These are phyloP conservation scores for Epizoanthus fatuus DNA, from an alignment of 92 coral and sea anemone genomes.

Conservation along the genomic window DNA sequence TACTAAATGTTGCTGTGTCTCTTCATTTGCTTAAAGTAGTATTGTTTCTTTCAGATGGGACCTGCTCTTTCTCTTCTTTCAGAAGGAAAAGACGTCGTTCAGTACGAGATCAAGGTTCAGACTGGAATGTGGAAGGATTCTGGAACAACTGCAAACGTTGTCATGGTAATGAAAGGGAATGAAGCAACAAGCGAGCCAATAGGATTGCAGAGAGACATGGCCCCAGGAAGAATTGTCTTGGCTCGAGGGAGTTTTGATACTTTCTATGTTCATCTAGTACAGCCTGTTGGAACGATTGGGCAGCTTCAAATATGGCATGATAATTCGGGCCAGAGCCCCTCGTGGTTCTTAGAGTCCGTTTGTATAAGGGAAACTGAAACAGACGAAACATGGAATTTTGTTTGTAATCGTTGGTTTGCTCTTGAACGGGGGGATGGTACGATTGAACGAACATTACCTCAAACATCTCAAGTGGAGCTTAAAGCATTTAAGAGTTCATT, in stretches of 20 bases:
- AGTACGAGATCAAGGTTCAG: conserved; percentile 4
- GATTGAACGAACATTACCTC: neutral
- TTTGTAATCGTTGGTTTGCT: conserved; percentile 1
- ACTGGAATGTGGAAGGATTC: conserved; percentile 14
- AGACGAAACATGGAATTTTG: neutral
- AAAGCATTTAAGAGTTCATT: neutral
- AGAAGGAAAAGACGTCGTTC: neutral
- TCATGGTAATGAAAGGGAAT: conserved; percentile 25
- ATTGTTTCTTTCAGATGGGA: conserved; percentile 4
- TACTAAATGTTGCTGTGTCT: no score
- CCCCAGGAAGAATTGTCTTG: conserved; percentile 4
- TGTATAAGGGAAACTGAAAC: neutral
- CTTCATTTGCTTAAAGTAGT: no score
- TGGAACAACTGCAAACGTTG: conserved; percentile 20
- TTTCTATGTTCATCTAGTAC: neutral
- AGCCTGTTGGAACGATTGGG: neutral
- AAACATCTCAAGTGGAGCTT: neutral
- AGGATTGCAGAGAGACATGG: conserved; percentile 18
- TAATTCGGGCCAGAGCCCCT: neutral
- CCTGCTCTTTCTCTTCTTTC: conserved; percentile 10
- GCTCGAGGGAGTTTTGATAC: neutral
- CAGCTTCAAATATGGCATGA: conserved; percentile 9
- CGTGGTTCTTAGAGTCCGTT: conserved; percentile 4
- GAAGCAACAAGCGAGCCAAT: conserved; percentile 9
- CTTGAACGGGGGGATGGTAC: conserved; percentile 6